phyloP scores from a whole-genome alignment of 2,888 invertebrate genomes.

The Nyleta sp. region DNA sequence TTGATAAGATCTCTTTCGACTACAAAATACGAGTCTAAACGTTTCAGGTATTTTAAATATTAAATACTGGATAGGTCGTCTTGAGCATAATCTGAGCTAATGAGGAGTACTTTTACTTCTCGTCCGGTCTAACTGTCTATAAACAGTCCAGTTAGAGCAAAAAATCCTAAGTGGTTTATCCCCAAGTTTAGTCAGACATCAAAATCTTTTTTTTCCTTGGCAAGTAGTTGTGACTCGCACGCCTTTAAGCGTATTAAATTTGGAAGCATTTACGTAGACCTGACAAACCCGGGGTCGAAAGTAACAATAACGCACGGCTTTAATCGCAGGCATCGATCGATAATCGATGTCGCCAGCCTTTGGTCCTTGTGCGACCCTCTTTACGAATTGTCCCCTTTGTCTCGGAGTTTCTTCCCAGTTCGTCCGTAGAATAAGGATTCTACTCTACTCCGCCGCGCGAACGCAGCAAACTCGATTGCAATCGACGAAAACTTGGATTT shows the following conservation, averaged over 20 bases:
- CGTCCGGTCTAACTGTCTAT: too few species aligned
- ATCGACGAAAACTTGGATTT: slow-evolving; percentile 66
- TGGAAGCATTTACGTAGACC: not conserved
- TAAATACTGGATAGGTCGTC: too few species aligned
- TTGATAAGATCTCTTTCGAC: too few species aligned
- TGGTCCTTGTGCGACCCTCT: slow-evolving; percentile 57
- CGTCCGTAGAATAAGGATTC: slow-evolving; percentile 59
- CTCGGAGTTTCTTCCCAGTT: slow-evolving; percentile 58
- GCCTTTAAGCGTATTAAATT: not conserved
- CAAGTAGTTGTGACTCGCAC: too few species aligned
- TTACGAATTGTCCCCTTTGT: slow-evolving; percentile 58
- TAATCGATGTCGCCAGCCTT: slow-evolving; percentile 58
- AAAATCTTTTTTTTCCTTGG: too few species aligned
- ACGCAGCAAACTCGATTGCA: slow-evolving; percentile 66
- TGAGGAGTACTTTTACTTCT: too few species aligned
- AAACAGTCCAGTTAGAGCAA: too few species aligned
- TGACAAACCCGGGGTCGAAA: not conserved
- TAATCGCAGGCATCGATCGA: slow-evolving; percentile 56
- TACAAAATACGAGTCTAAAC: too few species aligned
- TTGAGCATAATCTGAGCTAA: too few species aligned
- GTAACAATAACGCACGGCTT: slow-evolving; percentile 41
- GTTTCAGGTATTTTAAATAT: too few species aligned
- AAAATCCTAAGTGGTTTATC: too few species aligned
- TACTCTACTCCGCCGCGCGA: slow-evolving; percentile 44
- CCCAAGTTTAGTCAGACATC: not conserved